Evolutionary conservation across 1,140 invertebrate species (phyloP), one percentile per base, ranked within the genome.

Genomic region (Drosophila bipectinata): DNA sequence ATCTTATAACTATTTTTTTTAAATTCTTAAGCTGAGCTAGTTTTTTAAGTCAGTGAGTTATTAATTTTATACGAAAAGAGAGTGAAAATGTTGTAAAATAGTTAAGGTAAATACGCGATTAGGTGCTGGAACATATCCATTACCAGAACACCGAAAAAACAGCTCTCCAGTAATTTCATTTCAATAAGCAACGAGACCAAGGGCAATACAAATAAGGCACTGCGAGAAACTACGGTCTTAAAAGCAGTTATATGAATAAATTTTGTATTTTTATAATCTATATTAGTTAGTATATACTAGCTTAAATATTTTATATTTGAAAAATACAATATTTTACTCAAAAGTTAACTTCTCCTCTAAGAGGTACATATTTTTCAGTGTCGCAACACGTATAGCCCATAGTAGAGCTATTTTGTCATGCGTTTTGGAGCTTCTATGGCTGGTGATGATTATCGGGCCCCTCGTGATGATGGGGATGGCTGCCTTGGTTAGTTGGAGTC

Each of bases 401-500:
- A 14, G 39, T 41, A 7, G 12, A n/a, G 39, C n/a, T 14, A 14
- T 14, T 67, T 21, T 47, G 49, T 68, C 66, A 68, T 53, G 48
- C 14, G 62, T 12, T 47, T n/a, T 15, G 30, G 28, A 68, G 49
- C 15, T 18, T 24, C 30, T 37, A 12, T 21, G 28, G 30, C 4
- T 10, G 54, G 37, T 52, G 64, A 41, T 48, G 26, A 61, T 34
- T 15, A 28, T 47, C 56, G 10, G 10, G 10, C 34, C 34, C 34
- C 3, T 37, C 28, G 12, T 9, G 58, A 45, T 44, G 59, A 54
- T 39, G 66, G 51, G 44, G 44, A 34, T 49, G 58, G 39, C 49
- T 74, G 60, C 60, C 55, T 53, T 74, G 69, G 67, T 72, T 81
- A 78, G 76, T 78, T 72, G 76, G 51, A 64, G 41, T 77, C 73